A percentile compares a stretch with the other conserved stretches of the same genome.
Evolutionary conservation across 1,140 invertebrate species (phyloP).

Genomic region (Leptestheria dahalacensis): DNA sequence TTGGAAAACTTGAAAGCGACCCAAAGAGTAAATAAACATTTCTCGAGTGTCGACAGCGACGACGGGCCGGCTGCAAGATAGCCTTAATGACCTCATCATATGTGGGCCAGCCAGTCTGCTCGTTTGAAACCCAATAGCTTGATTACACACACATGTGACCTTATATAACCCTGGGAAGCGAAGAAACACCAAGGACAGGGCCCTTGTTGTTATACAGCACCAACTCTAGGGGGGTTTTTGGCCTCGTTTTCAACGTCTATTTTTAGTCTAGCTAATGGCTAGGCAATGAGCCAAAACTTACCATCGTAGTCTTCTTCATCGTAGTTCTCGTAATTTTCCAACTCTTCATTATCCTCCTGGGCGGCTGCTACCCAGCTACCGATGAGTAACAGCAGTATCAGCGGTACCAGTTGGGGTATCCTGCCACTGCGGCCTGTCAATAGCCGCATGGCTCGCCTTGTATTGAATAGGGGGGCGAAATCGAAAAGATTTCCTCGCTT

Average conservation of each 20-base stretch:
- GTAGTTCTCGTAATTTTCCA: slow-evolving; percentile 8
- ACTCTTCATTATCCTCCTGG: not conserved
- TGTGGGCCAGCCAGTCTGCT: not conserved
- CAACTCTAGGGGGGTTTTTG: too few species aligned
- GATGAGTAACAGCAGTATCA: slow-evolving; percentile 8
- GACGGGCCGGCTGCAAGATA: not conserved
- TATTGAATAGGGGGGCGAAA: too few species aligned
- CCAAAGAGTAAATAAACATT: not conserved
- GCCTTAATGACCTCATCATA: not conserved
- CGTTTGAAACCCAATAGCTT: not conserved
- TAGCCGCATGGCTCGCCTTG: slow-evolving; percentile 12
- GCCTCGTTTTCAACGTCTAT: too few species aligned
- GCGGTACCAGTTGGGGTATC: slow-evolving; percentile 3
- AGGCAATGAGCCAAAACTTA: not conserved
- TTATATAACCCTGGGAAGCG: not conserved
- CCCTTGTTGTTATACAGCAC: too few species aligned
- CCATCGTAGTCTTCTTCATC: slow-evolving; percentile 7
- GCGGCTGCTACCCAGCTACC: slow-evolving; percentile 1
- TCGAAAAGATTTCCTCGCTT: too few species aligned
- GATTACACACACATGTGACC: not conserved
- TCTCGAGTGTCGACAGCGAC: not conserved
- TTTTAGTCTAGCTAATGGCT: not conserved
- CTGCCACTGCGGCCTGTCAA: slow-evolving; percentile 10
- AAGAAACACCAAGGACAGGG: too few species aligned
- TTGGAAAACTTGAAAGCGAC: too few species aligned